Conservation (phyloP, 2,113 vertebrate genomes). For the Nesogale talazaci region DNA sequence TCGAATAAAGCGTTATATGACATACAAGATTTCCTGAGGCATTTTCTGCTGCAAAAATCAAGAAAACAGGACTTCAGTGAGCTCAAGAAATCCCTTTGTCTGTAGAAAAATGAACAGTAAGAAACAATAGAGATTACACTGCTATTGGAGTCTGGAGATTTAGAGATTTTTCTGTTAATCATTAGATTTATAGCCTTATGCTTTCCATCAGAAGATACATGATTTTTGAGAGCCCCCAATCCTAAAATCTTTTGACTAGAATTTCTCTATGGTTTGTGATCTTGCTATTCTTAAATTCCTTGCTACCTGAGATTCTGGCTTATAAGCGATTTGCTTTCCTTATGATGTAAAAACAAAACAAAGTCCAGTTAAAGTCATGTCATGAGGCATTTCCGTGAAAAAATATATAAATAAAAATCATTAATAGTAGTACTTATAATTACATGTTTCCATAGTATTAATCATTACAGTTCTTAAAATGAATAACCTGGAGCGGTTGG, state of each 20-base stretch:
- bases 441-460: not conserved
- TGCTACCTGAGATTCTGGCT: not conserved
- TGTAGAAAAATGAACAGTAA: conserved; percentile 43
- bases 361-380: not conserved
- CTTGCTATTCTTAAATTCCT: not conserved
- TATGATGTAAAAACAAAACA: not conserved
- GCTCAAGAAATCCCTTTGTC: conserved; percentile 6
- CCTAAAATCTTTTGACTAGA: conserved; percentile 2
- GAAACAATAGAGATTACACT: not conserved
- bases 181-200: not conserved
- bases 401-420: conserved; percentile 2
- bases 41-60: conserved; percentile 20
- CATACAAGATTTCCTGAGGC: not conserved
- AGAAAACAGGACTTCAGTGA: not conserved
- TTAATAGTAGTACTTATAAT: not conserved
- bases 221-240: not conserved
- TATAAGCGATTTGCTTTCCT: not conserved
- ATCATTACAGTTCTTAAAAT: not conserved
- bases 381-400: not conserved
- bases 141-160: not conserved
- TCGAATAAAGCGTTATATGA: conserved; percentile 63
- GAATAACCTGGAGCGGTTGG: not conserved
- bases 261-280: not conserved
- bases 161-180: not conserved
- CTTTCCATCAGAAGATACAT: not conserved